Evolutionary conservation across 23 tunicate species (phyloP).

Genomic region (Phallusia fumigata): DNA sequence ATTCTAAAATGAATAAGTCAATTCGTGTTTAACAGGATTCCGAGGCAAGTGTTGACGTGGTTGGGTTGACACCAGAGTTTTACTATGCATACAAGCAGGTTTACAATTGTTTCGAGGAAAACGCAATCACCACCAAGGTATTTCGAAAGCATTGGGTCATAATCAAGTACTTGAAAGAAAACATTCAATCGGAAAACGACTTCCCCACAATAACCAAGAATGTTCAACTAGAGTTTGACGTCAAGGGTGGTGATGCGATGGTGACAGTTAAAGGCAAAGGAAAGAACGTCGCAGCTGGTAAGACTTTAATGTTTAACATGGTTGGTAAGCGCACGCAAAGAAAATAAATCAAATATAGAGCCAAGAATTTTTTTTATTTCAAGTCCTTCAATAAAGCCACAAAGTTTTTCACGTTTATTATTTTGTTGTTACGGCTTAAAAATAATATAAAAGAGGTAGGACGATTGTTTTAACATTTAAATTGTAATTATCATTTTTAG

Average conservation of each 20-base stretch:
- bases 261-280: background rate
- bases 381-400: too few relatives aligned
- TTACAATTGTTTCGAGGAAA: background rate
- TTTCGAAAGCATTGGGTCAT: background rate
- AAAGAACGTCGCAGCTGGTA: background rate
- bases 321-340: too few relatives aligned
- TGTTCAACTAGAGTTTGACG: background rate
- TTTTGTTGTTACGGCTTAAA: too few relatives aligned
- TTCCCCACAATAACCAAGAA: background rate
- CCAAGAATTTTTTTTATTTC: too few relatives aligned
- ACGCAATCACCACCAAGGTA: background rate
- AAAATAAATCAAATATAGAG: too few relatives aligned
- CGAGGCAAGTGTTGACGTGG: background rate
- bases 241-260: background rate
- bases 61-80: background rate
- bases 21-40: too few relatives aligned
- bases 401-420: too few relatives aligned
- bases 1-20: too few relatives aligned
- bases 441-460: too few relatives aligned
- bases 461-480: too few relatives aligned
- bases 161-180: background rate
- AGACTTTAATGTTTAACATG: background rate
- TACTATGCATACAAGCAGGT: background rate
- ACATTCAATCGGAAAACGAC: background rate
- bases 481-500: too few relatives aligned